Conservation (phyloP, 2,888 invertebrate genomes). For the Habroteleia sp. region DNA sequence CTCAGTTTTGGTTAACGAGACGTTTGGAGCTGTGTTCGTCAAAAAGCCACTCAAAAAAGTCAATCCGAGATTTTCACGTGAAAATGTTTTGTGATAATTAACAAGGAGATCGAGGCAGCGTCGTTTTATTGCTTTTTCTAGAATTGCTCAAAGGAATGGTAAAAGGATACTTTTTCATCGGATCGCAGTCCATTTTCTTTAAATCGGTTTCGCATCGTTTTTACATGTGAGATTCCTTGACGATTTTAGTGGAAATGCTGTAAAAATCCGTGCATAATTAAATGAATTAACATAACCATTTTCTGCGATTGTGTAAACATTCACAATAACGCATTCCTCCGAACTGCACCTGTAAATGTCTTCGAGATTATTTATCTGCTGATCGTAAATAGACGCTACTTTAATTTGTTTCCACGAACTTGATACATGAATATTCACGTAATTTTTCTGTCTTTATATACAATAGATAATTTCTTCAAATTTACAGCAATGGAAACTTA, state of each 20-base stretch:
- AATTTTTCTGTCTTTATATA: conserved; percentile 3
- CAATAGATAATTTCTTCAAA: conserved; percentile 15
- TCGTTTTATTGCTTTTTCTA: conserved; percentile 28
- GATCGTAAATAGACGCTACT: conserved; percentile 34
- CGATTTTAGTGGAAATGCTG: conserved; percentile 35
- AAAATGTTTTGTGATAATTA: conserved; percentile 6
- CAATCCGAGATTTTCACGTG: conserved; percentile 23
- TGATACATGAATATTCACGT: conserved; percentile 33
- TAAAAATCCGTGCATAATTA: conserved; percentile 44
- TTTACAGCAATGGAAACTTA: conserved; percentile 2
- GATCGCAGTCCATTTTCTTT: conserved; percentile 9
- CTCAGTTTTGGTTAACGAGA: neutral
- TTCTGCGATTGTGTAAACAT: conserved; percentile 5
- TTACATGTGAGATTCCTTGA: neutral
- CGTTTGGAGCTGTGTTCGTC: neutral
- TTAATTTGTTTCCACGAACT: conserved; percentile 38
- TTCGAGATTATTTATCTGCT: conserved; percentile 33
- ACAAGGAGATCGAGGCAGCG: conserved; percentile 11
- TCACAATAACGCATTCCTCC: conserved; percentile 12
- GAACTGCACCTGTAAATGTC: conserved; percentile 43
- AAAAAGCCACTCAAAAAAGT: conserved; percentile 24
- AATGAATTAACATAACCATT: conserved; percentile 33
- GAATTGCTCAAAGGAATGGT: conserved; percentile 16
- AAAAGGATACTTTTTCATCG: conserved; percentile 14
- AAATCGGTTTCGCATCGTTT: neutral